phyloP scores from a whole-genome alignment of 2,797 vertebrate species.

The Muscicapa striata region DNA sequence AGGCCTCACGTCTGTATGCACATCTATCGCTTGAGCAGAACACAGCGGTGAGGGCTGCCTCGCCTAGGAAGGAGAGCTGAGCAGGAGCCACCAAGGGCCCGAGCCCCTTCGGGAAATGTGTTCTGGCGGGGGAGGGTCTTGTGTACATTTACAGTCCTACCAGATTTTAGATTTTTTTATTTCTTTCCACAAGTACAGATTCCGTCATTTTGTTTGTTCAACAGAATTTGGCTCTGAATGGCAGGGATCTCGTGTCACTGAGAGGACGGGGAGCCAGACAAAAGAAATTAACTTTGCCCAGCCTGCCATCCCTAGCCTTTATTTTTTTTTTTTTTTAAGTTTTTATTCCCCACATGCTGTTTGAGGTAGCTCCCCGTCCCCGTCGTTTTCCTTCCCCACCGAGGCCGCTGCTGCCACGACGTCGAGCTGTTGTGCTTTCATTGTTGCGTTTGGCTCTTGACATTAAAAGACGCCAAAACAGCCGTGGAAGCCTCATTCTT shows the following conservation, averaged over 20 bases:
- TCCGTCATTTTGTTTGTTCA: constrained; percentile 26
- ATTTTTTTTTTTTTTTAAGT: background rate
- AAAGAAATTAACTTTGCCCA: constrained; percentile 7
- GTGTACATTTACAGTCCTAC: background rate
- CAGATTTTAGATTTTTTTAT: background rate
- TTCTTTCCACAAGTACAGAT: background rate
- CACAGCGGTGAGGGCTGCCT: background rate
- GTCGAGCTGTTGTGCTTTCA: background rate
- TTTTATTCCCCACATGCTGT: background rate
- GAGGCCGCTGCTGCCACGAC: background rate
- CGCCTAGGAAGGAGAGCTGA: background rate
- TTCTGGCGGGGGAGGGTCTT: background rate
- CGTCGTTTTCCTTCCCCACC: background rate
- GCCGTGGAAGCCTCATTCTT: background rate
- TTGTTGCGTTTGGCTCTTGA: background rate
- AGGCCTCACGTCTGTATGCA: background rate
- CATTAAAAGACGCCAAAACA: background rate
- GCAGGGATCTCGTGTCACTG: background rate
- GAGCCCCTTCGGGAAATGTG: background rate
- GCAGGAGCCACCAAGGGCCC: background rate
- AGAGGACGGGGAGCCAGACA: constrained; percentile 8
- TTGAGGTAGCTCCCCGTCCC: background rate
- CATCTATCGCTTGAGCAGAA: background rate
- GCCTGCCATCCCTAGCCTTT: background rate
- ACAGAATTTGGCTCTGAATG: constrained; percentile 18